A percentile compares a stretch with the other conserved stretches of the same genome.
phyloP scores from a whole-genome alignment of 1,140 invertebrate genomes.

The Megalonaias nervosa region DNA sequence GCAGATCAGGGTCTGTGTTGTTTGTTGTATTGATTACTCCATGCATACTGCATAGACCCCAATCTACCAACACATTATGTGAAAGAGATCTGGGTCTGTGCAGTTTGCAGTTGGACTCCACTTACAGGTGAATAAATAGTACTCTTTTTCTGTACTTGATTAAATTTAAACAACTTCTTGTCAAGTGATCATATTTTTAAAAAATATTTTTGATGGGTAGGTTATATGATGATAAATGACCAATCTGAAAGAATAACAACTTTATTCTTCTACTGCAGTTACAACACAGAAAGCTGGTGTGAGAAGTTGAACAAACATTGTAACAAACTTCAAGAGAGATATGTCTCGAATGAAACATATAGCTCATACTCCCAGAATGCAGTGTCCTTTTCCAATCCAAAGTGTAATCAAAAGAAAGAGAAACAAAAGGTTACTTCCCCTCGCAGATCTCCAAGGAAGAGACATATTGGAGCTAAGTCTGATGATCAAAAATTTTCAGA shows the following conservation, averaged over 20 bases:
- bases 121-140: no score
- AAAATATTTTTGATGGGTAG: background rate
- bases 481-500: no score
- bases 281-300: conserved; percentile 43
- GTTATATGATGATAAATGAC: background rate
- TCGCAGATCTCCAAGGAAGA: background rate
- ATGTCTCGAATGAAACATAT: conserved; percentile 46
- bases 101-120: no score
- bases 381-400: conserved; percentile 32
- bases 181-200: background rate
- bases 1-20: no score
- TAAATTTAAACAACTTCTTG: no score
- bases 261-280: conserved; percentile 36
- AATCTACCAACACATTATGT: no score
- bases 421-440: background rate
- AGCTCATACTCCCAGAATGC: conserved; percentile 39
- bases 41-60: no score
- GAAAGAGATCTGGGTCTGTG: no score
- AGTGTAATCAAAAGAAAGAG: conserved; percentile 4
- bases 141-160: no score
- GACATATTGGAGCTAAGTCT: background rate
- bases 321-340: conserved; percentile 44
- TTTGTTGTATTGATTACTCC: no score
- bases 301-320: conserved; percentile 45
- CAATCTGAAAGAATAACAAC: background rate